A percentile compares a stretch with the other conserved stretches of the same genome.
phyloP scores from a whole-genome alignment of 2,797 vertebrate genomes.

The Periparus ater region DNA sequence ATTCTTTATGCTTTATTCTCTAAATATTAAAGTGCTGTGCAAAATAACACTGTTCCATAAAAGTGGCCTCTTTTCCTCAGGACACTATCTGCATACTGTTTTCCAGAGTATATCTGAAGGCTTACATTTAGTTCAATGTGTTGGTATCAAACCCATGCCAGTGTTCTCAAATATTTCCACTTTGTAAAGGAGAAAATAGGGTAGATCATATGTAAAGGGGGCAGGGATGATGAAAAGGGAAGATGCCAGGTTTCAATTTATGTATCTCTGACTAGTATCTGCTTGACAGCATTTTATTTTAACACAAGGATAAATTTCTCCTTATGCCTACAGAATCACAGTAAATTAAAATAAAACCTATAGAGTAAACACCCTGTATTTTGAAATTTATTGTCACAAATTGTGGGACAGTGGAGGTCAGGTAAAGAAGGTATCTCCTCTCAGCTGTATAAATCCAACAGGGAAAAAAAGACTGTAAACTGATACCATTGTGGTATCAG shows the following conservation, averaged over 20 bases:
- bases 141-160: background rate
- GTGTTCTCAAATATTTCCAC: background rate
- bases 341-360: background rate
- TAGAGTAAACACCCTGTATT: background rate
- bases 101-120: background rate
- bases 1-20: conserved; percentile 46
- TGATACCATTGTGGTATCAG: background rate
- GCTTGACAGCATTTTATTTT: background rate
- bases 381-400: background rate
- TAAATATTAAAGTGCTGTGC: background rate
- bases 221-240: background rate
- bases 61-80: background rate
- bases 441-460: background rate
- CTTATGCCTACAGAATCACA: background rate
- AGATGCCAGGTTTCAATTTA: background rate
- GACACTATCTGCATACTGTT: background rate
- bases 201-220: background rate
- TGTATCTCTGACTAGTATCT: background rate
- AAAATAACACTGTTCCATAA: conserved; percentile 26
- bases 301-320: background rate
- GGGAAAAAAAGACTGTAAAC: background rate
- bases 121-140: background rate
- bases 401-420: background rate
- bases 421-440: background rate
- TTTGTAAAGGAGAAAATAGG: background rate